Percentiles rank a stretch among this genome's conserved stretches.
Conservation (phyloP, 2,888 invertebrate species). For the Andrena marginata region DNA sequence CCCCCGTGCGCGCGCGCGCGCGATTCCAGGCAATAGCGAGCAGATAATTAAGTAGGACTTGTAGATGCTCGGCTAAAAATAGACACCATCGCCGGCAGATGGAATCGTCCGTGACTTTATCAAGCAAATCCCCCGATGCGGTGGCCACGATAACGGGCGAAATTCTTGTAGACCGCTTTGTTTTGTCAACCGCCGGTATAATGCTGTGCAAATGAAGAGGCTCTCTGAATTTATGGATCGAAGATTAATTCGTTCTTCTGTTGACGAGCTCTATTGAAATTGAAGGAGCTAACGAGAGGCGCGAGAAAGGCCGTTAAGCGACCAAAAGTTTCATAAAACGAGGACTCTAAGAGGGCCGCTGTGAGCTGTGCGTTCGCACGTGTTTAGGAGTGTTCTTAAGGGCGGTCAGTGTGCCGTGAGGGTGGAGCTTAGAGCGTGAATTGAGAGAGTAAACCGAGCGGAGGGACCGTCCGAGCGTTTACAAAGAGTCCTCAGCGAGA, state of each 20-base stretch:
- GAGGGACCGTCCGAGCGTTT: not conserved
- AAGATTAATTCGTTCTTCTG: no score
- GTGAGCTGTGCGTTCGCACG: not conserved
- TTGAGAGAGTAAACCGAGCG: not conserved
- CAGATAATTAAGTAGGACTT: constrained; percentile 58
- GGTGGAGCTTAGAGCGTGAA: constrained; percentile 8
- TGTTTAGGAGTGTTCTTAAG: not conserved
- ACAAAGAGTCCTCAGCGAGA: not conserved
- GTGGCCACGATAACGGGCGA: not conserved
- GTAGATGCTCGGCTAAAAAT: constrained; percentile 53
- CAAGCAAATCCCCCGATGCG: not conserved
- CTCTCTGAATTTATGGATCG: no score
- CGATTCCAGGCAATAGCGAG: constrained; percentile 23
- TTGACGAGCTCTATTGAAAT: no score
- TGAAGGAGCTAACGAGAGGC: no score
- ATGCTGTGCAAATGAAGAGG: not conserved
- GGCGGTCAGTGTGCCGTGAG: not conserved
- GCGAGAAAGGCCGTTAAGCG: no score
- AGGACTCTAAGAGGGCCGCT: not conserved
- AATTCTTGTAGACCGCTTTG: not conserved
- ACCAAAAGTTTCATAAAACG: no score
- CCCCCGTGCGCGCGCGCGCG: constrained; percentile 29
- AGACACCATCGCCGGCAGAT: constrained; percentile 23
- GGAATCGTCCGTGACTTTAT: constrained; percentile 45
- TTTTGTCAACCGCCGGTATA: not conserved